These are phyloP conservation scores for Athripsodes cinereus DNA, from an alignment of 2,888 invertebrate genomes.

Conservation along the genomic window DNA sequence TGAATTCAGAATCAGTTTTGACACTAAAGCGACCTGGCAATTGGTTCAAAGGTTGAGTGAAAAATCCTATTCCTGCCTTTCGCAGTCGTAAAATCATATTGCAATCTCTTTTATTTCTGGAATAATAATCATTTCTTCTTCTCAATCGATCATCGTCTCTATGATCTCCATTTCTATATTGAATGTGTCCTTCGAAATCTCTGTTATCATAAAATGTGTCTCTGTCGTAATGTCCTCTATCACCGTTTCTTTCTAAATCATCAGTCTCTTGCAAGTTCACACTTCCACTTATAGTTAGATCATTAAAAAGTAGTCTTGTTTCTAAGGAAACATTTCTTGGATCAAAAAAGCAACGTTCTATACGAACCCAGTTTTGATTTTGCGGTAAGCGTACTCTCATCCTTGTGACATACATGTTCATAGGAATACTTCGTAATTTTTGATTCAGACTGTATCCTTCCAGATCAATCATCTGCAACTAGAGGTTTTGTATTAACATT, in stretches of 20 bases:
- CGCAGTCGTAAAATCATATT: constrained; percentile 73
- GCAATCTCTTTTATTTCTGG: constrained; percentile 52
- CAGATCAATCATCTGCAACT: constrained; percentile 51
- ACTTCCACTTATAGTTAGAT: constrained; percentile 71
- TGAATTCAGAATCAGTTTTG: constrained; percentile 75
- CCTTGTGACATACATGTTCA: constrained; percentile 64
- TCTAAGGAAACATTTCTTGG: constrained; percentile 68
- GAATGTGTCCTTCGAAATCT: constrained; percentile 22
- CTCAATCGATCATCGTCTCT: constrained; percentile 40
- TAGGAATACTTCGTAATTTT: constrained; percentile 54
- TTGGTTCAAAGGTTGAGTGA: constrained; percentile 63
- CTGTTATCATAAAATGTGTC: constrained; percentile 25
- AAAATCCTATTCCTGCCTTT: constrained; percentile 73
- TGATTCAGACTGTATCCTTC: constrained; percentile 61
- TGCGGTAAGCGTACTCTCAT: constrained; percentile 64
- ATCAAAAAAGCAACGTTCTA: constrained; percentile 71
- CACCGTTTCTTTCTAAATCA: constrained; percentile 36
- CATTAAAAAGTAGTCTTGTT: constrained; percentile 71
- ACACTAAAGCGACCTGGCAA: constrained; percentile 66
- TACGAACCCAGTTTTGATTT: constrained; percentile 61
- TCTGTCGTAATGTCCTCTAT: constrained; percentile 13
- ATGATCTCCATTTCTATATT: constrained; percentile 37
- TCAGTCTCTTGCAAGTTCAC: constrained; percentile 55
- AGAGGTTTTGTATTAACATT: no score
- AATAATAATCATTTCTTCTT: constrained; percentile 35